phyloP scores from a whole-genome alignment of 2,113 vertebrate genomes.

The Aythya baeri region DNA sequence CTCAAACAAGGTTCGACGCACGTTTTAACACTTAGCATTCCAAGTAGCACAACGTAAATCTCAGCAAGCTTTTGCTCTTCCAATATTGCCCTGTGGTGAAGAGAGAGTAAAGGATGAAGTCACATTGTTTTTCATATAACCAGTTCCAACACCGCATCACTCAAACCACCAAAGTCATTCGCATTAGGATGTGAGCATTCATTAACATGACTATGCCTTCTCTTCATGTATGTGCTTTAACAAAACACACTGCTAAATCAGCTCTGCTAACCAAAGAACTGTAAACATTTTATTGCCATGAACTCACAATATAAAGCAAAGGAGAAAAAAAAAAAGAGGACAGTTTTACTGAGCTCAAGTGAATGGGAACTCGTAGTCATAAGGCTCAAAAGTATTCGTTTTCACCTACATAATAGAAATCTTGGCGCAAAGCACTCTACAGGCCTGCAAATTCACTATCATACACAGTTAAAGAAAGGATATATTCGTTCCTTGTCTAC shows the following conservation, averaged over 20 bases:
- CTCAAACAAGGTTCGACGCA: neutral
- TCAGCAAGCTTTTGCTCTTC: neutral
- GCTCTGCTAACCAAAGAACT: neutral
- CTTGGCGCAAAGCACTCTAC: neutral
- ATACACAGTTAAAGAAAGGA: neutral
- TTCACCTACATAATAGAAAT: neutral
- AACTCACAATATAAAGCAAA: neutral
- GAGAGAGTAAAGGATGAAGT: neutral
- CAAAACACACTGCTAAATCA: neutral
- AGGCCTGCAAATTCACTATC: neutral
- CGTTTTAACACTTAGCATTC: neutral
- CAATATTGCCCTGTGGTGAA: neutral
- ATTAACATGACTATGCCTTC: neutral
- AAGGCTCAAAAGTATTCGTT: neutral
- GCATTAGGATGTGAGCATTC: rapidly evolving
- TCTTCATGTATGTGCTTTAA: neutral
- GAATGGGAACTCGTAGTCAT: neutral
- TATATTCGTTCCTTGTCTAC: neutral
- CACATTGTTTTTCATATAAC: neutral
- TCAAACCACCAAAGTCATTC: neutral
- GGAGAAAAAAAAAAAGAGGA: too few species aligned
- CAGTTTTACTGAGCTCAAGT: neutral
- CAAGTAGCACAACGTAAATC: neutral
- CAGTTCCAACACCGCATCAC: neutral
- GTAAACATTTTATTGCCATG: neutral